These are phyloP conservation scores for Acrobasis suavella DNA, from an alignment of 2,888 invertebrate genomes.

Conservation along the genomic window DNA sequence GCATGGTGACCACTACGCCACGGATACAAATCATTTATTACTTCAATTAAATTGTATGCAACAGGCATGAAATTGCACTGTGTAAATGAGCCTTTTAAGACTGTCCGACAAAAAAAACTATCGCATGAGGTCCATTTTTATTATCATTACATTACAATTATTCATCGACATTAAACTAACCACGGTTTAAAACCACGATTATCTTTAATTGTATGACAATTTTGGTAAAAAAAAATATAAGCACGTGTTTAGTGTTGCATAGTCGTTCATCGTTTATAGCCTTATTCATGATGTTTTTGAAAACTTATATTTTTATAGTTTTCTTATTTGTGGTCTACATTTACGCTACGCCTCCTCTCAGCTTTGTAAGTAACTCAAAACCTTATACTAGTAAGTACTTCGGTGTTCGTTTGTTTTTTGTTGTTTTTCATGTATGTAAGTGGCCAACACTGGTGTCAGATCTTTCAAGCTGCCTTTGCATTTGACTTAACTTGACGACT, in stretches of 20 bases:
- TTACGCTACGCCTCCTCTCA: neutral
- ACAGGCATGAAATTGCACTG: too few relatives aligned
- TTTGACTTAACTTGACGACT: too few relatives aligned
- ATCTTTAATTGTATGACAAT: neutral
- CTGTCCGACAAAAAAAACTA: too few relatives aligned
- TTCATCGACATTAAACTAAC: neutral
- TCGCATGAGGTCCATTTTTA: neutral
- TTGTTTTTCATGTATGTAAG: too few relatives aligned
- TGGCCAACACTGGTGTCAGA: too few relatives aligned
- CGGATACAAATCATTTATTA: too few relatives aligned
- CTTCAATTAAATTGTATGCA: too few relatives aligned
- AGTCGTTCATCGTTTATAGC: neutral
- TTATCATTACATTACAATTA: neutral
- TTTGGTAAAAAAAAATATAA: neutral
- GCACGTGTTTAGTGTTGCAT: neutral
- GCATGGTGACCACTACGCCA: too few relatives aligned
- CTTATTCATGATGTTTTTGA: neutral
- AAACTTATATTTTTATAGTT: neutral
- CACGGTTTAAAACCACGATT: neutral
- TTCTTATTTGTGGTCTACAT: neutral
- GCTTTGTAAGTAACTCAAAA: constrained; percentile 7
- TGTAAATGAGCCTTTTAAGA: too few relatives aligned
- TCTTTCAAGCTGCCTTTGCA: too few relatives aligned
- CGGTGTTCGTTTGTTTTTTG: too few relatives aligned
- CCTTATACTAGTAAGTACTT: neutral